These are phyloP conservation scores for Melitaea athalia DNA, from an alignment of 2,888 invertebrate species.

Conservation along the genomic window DNA sequence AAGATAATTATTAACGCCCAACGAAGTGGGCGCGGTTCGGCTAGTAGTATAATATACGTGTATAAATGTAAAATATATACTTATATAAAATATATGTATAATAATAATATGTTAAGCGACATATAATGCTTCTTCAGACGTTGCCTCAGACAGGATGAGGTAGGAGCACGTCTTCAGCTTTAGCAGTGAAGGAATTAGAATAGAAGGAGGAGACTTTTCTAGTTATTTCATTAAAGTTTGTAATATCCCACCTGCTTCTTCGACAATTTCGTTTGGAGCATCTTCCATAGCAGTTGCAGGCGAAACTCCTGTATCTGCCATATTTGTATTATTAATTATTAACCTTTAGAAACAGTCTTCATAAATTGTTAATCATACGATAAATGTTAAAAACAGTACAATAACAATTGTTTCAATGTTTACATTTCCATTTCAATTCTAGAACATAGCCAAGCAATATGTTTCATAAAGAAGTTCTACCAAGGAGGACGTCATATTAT, in stretches of 20 bases:
- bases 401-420: neutral
- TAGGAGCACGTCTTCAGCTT: too few species aligned
- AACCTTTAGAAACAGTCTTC: conserved; percentile 59
- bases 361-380: neutral
- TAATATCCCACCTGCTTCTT: conserved; percentile 45
- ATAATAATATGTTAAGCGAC: too few species aligned
- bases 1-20: too few species aligned
- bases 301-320: conserved; percentile 49
- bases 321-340: conserved; percentile 37
- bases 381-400: neutral
- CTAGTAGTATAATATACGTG: too few species aligned
- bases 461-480: neutral
- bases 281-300: conserved; percentile 44
- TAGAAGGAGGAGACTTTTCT: too few species aligned
- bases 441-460: neutral
- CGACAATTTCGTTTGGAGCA: conserved; percentile 49
- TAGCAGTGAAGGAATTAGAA: too few species aligned
- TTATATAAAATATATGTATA: too few species aligned
- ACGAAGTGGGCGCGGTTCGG: too few species aligned
- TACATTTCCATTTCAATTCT: conserved; percentile 1
- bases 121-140: too few species aligned
- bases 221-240: too few species aligned
- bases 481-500: neutral
- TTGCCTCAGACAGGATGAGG: too few species aligned
- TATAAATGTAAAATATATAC: too few species aligned